Evolutionary conservation across 2,888 invertebrate genomes (phyloP), one percentile per base, ranked within the genome.

Genomic region (Girardia tigrina): DNA sequence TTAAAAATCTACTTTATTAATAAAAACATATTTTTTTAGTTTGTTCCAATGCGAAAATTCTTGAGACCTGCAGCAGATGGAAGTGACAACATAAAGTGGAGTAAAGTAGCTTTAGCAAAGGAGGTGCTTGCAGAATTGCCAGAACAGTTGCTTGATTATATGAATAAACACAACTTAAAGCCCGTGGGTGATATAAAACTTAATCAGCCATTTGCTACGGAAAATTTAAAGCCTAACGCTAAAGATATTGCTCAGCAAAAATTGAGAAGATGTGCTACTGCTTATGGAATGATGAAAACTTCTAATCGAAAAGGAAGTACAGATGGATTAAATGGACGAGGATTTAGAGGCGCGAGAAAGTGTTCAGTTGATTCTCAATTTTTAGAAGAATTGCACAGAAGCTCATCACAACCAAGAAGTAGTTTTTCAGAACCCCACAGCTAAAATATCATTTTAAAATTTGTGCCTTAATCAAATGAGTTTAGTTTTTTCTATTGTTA

Each of bases 71-170:
- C 77, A 16, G 77, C 77, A 26, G 77, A 77, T 73, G 77, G 77
- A 12, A 42, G 70, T 26, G 77, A 77, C 42, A 72, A 70, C 16
- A 73, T 77, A 0, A 69, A 71, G 26, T 77, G 77, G 77, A 77
- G 77, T 77, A 77, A 77, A 42, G 77, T 77, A 12, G 77, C 77
- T 28, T 29, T 77, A 26, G 73, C 77, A 14, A 77, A 77, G 36
- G 77, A 77, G 14, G 77, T 77, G 26, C 73, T 77, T 0, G 73
- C 72, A 6, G 77, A 77, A 27, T 73, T 77, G 26, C 77, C 77
- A 8, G 42, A 42, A 26, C 77, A 77, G 29, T 27, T 70, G 16
- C 26, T 56, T 1, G 70, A 69, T 42, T 76, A 76, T 69, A 76
- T 76, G 76, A 76, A 75, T 27, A 26, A 29, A n/a, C 75, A 75